Evolutionary conservation across 2,113 vertebrate genomes (phyloP), one percentile per base, ranked within the genome.

Genomic region (human (Homo sapiens)): DNA sequence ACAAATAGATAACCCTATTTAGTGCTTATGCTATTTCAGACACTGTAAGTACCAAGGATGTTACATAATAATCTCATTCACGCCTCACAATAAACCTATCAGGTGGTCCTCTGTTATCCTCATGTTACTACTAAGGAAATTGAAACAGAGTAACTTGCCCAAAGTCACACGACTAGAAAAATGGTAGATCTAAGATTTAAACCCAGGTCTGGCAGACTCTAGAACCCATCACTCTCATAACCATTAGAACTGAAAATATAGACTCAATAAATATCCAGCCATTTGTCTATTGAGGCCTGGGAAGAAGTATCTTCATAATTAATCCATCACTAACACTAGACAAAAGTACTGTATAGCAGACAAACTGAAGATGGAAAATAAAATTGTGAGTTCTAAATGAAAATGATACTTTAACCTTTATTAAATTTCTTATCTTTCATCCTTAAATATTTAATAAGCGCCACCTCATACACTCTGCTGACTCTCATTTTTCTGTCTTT

Each of bases 81-180:
- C 48, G 61, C 78, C 48, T 93, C 83, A 86, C 25, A 89, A 25
- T 35, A 82, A 95, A 68, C 11, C 32, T 93, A 43, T 83, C 25
- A 93, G 25, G 59, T 61, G 6, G 35, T 90, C 25, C 17, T 95
- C 64, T 72, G 78, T 52, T 82, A 45, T 82, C 59, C 38, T 95
- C 32, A 86, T 86, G 70, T 93, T 89, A 79, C 30, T 75, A 32
- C 85, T 76, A 75, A 85, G 17, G 18, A 91, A 45, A 61, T 84
- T 57, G 66, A 96, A 83, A 81, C 8, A 68, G 50, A 73, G 4
- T 78, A 92, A 81, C 40, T 95, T 80, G 35, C 20, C 48, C 90
- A 50, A 94, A 91, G n/a, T 90, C 50, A 92, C 30, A 76, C 8
- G 88, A 18, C 25, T 96, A 75, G 61, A 32, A 92, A 93, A 87